A percentile compares a stretch with the other conserved stretches of the same genome.
Evolutionary conservation across 35 echinoderm and acorn worm genomes (phyloP).

Genomic region (Ophioderma brevispina): DNA sequence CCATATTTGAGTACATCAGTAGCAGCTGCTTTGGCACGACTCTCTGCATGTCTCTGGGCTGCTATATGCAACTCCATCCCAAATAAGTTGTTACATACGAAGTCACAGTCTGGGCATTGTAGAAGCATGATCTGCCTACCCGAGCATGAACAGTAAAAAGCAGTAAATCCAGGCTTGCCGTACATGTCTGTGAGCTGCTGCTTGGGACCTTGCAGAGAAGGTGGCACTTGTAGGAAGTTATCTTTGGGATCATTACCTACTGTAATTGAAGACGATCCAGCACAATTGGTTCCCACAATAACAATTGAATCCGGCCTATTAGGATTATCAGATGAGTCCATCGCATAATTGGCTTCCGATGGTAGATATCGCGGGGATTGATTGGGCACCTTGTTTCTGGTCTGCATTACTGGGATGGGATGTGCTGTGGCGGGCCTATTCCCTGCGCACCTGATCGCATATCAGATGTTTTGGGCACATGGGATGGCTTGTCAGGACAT

Average conservation of each 20-base stretch:
- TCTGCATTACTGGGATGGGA: background rate
- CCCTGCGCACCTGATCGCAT: background rate
- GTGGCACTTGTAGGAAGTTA: background rate
- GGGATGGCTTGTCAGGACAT: background rate
- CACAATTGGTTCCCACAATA: constrained; percentile 30
- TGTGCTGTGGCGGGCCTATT: background rate
- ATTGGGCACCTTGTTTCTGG: background rate
- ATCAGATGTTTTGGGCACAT: background rate
- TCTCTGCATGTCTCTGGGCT: constrained; percentile 55
- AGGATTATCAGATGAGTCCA: background rate
- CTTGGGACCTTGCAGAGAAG: background rate
- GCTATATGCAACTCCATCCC: constrained; percentile 77
- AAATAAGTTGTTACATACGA: constrained; percentile 82
- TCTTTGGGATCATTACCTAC: constrained; percentile 3
- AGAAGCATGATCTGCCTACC: constrained; percentile 71
- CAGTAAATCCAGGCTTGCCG: constrained; percentile 48
- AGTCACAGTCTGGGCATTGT: constrained; percentile 80
- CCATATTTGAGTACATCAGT: background rate
- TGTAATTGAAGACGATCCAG: constrained; percentile 24
- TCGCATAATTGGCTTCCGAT: background rate
- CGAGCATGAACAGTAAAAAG: constrained; percentile 76
- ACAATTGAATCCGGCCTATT: background rate
- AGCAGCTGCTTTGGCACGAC: background rate
- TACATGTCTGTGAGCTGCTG: constrained; percentile 29
- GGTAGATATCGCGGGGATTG: background rate